Conservation (phyloP, 2,113 vertebrate species). For the Gnathonemus echidnorhynchus region DNA sequence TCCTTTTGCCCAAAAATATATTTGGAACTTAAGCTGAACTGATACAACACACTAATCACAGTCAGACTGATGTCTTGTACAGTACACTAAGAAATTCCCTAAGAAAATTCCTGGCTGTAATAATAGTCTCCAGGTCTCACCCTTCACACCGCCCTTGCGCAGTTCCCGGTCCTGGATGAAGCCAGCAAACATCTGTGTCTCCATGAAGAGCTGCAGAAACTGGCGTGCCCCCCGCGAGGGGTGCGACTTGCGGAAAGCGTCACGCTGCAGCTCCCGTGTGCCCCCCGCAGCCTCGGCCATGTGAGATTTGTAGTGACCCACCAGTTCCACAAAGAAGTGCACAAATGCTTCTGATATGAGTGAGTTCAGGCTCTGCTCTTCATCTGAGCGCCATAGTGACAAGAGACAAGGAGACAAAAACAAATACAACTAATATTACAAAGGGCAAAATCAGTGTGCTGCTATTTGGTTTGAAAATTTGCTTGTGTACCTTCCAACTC, state of each 20-base stretch:
- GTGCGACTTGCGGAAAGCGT: constrained; percentile 83
- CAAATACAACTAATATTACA: neutral
- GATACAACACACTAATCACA: neutral
- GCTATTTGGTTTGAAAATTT: neutral
- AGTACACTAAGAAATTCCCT: neutral
- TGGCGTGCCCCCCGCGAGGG: constrained; percentile 77
- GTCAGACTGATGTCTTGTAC: neutral
- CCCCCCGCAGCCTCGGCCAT: constrained; percentile 71
- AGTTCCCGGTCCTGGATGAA: constrained; percentile 95
- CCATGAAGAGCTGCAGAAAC: constrained; percentile 95
- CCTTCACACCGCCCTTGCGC: constrained; percentile 73
- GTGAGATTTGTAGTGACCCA: constrained; percentile 89
- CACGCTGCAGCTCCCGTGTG: constrained; percentile 74
- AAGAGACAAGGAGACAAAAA: neutral
- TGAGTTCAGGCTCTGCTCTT: constrained; percentile 56
- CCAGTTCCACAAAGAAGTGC: constrained; percentile 86
- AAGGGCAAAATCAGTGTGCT: neutral
- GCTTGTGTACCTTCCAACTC: neutral
- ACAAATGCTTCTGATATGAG: constrained; percentile 89
- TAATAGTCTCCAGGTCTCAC: constrained; percentile 45
- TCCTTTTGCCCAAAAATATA: neutral
- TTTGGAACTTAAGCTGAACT: neutral
- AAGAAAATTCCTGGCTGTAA: neutral
- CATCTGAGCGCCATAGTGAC: constrained; percentile 31
- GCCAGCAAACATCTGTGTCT: constrained; percentile 95